phyloP scores from a whole-genome alignment of 1,140 invertebrate species.

The Ptiloglossa arizonensis region DNA sequence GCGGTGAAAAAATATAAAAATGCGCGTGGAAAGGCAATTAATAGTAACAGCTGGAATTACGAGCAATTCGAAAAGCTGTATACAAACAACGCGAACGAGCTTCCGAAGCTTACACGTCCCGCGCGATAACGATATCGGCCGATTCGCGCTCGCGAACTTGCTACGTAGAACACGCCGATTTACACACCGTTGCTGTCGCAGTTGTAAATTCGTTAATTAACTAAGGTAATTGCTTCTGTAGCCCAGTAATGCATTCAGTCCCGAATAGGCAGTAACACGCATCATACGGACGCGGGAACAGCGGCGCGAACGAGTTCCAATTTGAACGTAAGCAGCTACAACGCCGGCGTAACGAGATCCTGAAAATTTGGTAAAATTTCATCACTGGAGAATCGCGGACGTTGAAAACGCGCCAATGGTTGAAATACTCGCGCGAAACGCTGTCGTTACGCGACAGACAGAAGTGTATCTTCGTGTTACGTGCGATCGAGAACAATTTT shows the following conservation, averaged over 20 bases:
- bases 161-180: conserved; percentile 59
- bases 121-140: conserved; percentile 58
- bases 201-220: conserved; percentile 80
- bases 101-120: conserved; percentile 49
- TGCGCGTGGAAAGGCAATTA: conserved; percentile 20
- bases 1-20: background rate
- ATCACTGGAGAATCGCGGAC: no score
- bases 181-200: conserved; percentile 62
- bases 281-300: conserved; percentile 45
- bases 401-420: no score
- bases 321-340: conserved; percentile 31
- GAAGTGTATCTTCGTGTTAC: no score
- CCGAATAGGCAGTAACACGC: conserved; percentile 44
- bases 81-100: conserved; percentile 40
- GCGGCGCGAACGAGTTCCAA: conserved; percentile 19
- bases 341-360: no score
- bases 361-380: background rate
- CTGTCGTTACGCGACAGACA: no score
- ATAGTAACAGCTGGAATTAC: conserved; percentile 46
- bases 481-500: no score
- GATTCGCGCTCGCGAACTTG: conserved; percentile 30
- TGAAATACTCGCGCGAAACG: no score
- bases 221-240: conserved; percentile 76
- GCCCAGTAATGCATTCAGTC: conserved; percentile 61
- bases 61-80: conserved; percentile 48